Percentiles rank a stretch among this genome's conserved stretches.
Evolutionary conservation across 1,140 invertebrate species (phyloP).

Genomic region (Sitobion miscanthi): DNA sequence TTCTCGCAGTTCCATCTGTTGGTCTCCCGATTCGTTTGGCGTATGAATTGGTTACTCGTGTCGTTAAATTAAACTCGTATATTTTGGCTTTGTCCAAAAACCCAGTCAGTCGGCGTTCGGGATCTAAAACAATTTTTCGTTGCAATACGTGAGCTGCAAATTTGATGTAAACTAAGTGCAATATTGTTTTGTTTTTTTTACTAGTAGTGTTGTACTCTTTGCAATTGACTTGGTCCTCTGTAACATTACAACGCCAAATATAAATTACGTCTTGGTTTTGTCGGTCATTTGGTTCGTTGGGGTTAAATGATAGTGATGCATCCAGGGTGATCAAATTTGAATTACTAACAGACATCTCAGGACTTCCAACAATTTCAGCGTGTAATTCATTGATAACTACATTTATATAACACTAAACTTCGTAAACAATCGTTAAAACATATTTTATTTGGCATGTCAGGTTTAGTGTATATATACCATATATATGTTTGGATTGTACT

Average conservation of each 20-base stretch:
- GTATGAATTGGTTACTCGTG: not conserved
- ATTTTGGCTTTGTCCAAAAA: not conserved
- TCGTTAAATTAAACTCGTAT: conserved; percentile 6
- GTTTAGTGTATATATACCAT: not conserved
- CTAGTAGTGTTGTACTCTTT: not conserved
- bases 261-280: not conserved
- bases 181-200: not conserved
- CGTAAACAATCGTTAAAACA: not conserved
- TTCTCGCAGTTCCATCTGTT: not conserved
- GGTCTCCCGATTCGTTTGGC: not conserved
- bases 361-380: conserved; percentile 1
- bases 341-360: not conserved
- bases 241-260: not conserved
- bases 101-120: not conserved
- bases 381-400: not conserved
- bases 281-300: not conserved
- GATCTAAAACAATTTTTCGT: not conserved
- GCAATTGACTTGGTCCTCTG: not conserved
- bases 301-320: conserved; percentile 31
- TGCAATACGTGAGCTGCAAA: not conserved
- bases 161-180: not conserved
- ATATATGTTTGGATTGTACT: not conserved
- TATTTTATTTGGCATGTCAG: not conserved
- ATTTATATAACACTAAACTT: not conserved
- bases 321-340: not conserved